Percentiles rank a stretch among this genome's conserved stretches.
Conservation (phyloP, 2,113 vertebrate genomes). For the Pluvialis apricaria region DNA sequence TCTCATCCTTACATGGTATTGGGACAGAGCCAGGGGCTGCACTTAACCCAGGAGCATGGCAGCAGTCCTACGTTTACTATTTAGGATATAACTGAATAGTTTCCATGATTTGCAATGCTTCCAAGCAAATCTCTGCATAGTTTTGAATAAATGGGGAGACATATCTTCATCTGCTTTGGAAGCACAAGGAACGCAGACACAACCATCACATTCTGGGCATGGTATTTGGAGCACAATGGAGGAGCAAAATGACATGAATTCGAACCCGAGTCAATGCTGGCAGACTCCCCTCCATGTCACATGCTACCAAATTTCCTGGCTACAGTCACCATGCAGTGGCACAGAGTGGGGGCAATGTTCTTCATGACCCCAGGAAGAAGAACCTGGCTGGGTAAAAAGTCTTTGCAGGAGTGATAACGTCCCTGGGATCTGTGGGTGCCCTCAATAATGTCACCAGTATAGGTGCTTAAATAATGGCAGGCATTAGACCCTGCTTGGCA, state of each 20-base stretch:
- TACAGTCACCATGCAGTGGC: not conserved
- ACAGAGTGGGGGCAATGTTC: not conserved
- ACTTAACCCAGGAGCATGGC: not conserved
- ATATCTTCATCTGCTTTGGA: constrained; percentile 8
- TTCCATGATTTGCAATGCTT: constrained; percentile 43
- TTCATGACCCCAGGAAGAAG: not conserved
- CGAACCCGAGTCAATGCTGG: not conserved
- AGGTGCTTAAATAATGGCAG: not conserved
- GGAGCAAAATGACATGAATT: not conserved
- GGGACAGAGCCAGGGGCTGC: not conserved
- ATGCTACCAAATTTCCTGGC: not conserved
- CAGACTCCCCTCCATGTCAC: not conserved
- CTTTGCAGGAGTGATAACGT: not conserved
- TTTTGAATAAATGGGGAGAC: not conserved
- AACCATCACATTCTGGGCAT: not conserved
- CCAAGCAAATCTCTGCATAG: constrained; percentile 14
- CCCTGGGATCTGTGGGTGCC: not conserved
- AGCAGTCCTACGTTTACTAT: constrained; percentile 16
- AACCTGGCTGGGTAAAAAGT: not conserved
- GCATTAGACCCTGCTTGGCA: not conserved
- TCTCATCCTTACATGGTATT: constrained; percentile 45
- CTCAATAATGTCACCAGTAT: not conserved
- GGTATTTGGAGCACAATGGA: not conserved
- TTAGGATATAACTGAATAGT: constrained; percentile 35
- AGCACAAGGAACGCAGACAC: not conserved